phyloP scores from a whole-genome alignment of 1,140 invertebrate species.

The Scaptomyza hsui region DNA sequence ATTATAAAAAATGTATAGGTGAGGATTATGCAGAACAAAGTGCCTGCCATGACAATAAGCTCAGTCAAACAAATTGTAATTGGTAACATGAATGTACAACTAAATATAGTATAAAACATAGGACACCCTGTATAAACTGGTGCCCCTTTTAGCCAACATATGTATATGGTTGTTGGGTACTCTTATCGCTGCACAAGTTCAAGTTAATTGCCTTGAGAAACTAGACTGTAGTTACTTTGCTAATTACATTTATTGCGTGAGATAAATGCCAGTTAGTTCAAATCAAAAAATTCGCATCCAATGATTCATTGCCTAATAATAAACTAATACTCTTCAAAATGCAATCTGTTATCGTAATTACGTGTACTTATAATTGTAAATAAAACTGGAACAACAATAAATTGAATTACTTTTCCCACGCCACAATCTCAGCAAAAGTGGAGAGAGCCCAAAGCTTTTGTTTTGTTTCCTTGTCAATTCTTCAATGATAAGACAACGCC shows the following conservation, averaged over 20 bases:
- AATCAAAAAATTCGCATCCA: slow-evolving; percentile 6
- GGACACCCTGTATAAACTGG: slow-evolving; percentile 30
- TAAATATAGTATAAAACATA: slow-evolving; percentile 37
- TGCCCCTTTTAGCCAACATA: background rate
- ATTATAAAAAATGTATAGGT: background rate
- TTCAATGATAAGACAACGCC: slow-evolving; percentile 4
- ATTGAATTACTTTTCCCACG: slow-evolving; percentile 1
- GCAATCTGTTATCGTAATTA: slow-evolving; percentile 11
- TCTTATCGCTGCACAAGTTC: slow-evolving; percentile 64
- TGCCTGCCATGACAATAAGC: slow-evolving; percentile 58
- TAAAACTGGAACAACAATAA: slow-evolving; percentile 5
- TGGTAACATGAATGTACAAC: slow-evolving; percentile 41
- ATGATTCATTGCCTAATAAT: slow-evolving; percentile 2
- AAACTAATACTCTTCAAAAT: background rate
- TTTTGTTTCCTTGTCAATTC: background rate
- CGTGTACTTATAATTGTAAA: slow-evolving; percentile 3
- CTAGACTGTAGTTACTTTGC: slow-evolving; percentile 35
- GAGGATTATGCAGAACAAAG: background rate
- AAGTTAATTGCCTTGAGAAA: slow-evolving; percentile 54
- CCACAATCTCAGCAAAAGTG: background rate
- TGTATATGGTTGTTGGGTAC: background rate
- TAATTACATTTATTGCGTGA: slow-evolving; percentile 59
- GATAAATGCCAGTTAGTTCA: slow-evolving; percentile 4
- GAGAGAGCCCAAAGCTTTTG: background rate
- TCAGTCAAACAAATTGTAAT: slow-evolving; percentile 34